Conservation (phyloP, 1,140 invertebrate species). For the Drosophila fuyamai region DNA sequence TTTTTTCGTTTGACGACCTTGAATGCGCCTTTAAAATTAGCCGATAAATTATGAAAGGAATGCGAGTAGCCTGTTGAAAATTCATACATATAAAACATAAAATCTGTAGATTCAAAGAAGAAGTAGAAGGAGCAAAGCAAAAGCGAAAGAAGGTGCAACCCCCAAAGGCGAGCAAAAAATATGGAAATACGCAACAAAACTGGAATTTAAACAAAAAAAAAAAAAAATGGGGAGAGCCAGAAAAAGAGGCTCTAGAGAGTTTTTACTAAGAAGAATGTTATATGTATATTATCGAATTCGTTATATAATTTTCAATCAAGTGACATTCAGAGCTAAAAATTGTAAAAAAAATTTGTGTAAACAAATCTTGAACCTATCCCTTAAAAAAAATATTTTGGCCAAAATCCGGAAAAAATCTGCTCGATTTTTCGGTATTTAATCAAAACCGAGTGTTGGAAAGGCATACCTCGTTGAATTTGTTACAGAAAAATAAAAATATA, state of each 20-base stretch:
- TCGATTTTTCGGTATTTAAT: too few relatives aligned
- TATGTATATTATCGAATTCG: too few relatives aligned
- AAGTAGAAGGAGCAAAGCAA: background rate
- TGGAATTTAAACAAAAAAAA: constrained; percentile 17
- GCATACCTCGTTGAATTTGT: too few relatives aligned
- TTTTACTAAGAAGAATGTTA: background rate
- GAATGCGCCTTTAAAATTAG: constrained; percentile 22
- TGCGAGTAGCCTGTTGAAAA: constrained; percentile 18
- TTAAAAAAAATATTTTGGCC: too few relatives aligned
- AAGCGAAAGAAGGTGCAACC: constrained; percentile 36
- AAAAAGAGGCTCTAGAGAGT: background rate
- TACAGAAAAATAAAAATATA: too few relatives aligned
- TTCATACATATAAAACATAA: constrained; percentile 3
- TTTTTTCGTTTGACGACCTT: constrained; percentile 33
- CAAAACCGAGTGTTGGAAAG: too few relatives aligned
- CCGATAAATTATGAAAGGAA: constrained; percentile 52
- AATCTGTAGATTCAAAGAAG: background rate
- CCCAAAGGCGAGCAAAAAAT: constrained; percentile 37
- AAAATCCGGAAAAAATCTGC: too few relatives aligned
- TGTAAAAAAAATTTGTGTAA: too few relatives aligned
- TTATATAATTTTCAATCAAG: too few relatives aligned
- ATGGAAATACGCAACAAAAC: constrained; percentile 26
- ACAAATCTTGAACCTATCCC: too few relatives aligned
- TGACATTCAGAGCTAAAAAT: too few relatives aligned
- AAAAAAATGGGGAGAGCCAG: background rate